phyloP scores from a whole-genome alignment of 2,888 invertebrate species.

The Tenthredo distinguenda region DNA sequence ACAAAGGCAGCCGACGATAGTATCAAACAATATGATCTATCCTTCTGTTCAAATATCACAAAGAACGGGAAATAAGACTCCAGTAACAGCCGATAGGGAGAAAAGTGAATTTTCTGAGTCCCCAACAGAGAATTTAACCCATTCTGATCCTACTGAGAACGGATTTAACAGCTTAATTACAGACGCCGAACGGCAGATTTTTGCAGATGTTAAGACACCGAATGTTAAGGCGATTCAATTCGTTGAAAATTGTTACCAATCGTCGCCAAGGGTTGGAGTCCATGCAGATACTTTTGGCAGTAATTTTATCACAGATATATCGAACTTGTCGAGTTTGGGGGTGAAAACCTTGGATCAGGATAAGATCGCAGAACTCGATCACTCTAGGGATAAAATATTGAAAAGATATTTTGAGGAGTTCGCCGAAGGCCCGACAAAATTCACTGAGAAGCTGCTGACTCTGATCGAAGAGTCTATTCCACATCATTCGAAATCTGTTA shows the following conservation, averaged over 20 bases:
- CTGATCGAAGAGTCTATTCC: conserved; percentile 71
- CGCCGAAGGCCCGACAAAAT: conserved; percentile 64
- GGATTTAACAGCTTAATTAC: neutral
- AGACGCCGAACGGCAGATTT: neutral
- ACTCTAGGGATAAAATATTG: conserved; percentile 56
- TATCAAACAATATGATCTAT: neutral
- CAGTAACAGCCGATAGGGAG: neutral
- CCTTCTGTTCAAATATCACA: neutral
- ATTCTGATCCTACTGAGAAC: neutral
- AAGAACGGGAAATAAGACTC: neutral
- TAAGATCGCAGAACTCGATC: neutral
- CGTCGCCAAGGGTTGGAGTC: neutral
- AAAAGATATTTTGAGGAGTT: conserved; percentile 67
- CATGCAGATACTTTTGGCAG: conserved; percentile 10
- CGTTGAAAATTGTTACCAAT: neutral
- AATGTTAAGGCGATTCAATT: neutral
- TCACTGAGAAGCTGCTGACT: conserved; percentile 70
- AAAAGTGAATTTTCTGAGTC: neutral
- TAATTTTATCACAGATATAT: conserved; percentile 10
- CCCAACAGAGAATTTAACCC: neutral
- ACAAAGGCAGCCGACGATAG: neutral
- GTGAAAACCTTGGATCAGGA: neutral
- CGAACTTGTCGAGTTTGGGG: neutral
- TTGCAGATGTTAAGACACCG: neutral
- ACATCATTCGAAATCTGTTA: conserved; percentile 52